These are phyloP conservation scores for Bubo bubo DNA, from an alignment of 2,113 vertebrate genomes.

Conservation along the genomic window DNA sequence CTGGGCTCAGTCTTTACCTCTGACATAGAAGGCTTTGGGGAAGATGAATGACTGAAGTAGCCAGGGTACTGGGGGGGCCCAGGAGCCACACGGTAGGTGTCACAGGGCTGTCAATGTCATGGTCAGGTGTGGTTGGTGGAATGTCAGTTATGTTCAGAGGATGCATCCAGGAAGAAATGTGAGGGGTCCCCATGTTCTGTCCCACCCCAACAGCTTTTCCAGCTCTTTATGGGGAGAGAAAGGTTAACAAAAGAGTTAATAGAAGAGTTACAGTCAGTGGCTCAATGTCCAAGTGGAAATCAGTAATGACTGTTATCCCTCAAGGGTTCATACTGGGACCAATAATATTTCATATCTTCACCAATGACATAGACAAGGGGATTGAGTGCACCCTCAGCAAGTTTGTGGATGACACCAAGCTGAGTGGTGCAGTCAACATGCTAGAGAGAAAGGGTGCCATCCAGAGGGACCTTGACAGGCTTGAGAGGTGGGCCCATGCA, in stretches of 20 bases:
- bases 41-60: neutral
- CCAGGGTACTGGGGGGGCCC: rapidly evolving
- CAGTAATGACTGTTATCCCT: too few species aligned
- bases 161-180: too few species aligned
- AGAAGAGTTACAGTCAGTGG: too few species aligned
- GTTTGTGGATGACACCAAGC: neutral
- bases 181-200: neutral
- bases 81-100: neutral
- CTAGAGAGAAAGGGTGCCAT: neutral
- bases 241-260: neutral
- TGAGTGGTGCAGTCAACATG: neutral
- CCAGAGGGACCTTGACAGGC: neutral
- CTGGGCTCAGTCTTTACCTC: too few species aligned
- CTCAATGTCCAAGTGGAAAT: too few species aligned
- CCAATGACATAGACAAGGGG: too few species aligned
- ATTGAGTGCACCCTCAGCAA: neutral
- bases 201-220: neutral
- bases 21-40: neutral
- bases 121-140: neutral
- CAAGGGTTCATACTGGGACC: too few species aligned
- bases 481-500: neutral
- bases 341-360: neutral
- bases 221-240: neutral
- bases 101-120: too few species aligned
- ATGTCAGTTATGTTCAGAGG: too few species aligned